Base-by-base conservation (phyloP, 2,888 invertebrate genomes). In the Ommatoiulus sabulosus region DNA sequence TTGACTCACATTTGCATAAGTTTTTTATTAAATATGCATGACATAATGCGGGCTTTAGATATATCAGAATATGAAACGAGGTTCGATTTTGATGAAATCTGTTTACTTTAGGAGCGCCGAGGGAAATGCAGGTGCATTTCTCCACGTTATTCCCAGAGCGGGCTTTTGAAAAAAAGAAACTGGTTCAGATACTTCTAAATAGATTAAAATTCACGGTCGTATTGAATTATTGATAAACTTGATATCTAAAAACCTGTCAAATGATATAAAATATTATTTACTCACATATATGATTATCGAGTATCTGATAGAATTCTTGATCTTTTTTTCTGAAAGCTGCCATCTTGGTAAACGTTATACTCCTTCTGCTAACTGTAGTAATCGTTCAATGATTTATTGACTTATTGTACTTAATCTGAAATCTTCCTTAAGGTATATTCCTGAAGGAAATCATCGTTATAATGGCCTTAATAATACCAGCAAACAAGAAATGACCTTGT, bases 1-100 rank as follows among this genome's bases (percentile, higher is more conserved):
- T 52, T 52, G 1, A 12, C 2, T 52, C 8, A 48, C 12, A 17
- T 52, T 52, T 52, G 12, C 15, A 52, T 52, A 52, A 15, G 35
- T 63, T 63, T 57, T 8, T 20, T 63, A 63, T 63, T 63, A 63
- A 63, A 63, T 63, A 63, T 63, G 63, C 63, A 63, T 63, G n/a
- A 63, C 63, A 20, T 63, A 63, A 63, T 63, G 63, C 63, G 63
- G n/a, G 63, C 63, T 63, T 63, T 35, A 35, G 0, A 35, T 35
- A 20, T 6, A 63, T n/a, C 7, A 6, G 63, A 63, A 63, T 63
- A 63, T 63, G 7, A n/a, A 63, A 63, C 20, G 63, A 63, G 8
- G 63, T 63, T 63, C 63, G 63, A 63, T 63, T 63, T n/a, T 63
- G n/a, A 20, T n/a, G 63, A 20, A 63, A 63, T 63, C 20, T 63